Base-by-base conservation (phyloP, 37 sponge, comb jelly and placozoan species). In the Mnemiopsis leidyi region DNA sequence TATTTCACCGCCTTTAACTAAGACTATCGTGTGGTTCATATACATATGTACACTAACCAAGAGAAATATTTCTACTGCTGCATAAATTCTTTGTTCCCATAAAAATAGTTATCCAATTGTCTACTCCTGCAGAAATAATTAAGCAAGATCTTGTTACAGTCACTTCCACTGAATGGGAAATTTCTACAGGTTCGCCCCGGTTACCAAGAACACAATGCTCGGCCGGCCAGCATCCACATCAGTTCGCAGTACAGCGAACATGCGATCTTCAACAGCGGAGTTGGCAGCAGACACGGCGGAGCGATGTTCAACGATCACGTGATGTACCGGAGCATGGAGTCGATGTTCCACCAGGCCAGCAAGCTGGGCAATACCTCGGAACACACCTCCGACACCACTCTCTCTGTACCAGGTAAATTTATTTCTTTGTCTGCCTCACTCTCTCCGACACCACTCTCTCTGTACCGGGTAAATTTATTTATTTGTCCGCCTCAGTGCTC, bases 141-240 rank as follows among this genome's bases (percentile, higher is more conserved):
- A n/a, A n/a, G n/a, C n/a, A n/a, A n/a, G n/a, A n/a, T n/a, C n/a
- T n/a, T n/a, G n/a, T n/a, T n/a, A n/a, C n/a, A n/a, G n/a, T n/a
- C n/a, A n/a, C n/a, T n/a, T n/a, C n/a, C n/a, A n/a, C n/a, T n/a
- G n/a, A n/a, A n/a, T n/a, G n/a, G n/a, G n/a, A n/a, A n/a, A n/a
- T n/a, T n/a, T 48, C 61, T 13, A 5, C 82, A 79, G 82, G 38
- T 79, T 1, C 2, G 82, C 1, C 82, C 82, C 2, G 82, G 82
- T 2, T 79, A 79, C 82, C 82, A 32, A 3, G 82, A 79, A 23
- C 20, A 23, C 33, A 69, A 25, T 69, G 23, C 82, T 2, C 82
- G 82, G 2, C 82, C 82, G 1, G 82, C 82, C 2, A 79, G 82
- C 21, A 79, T 79, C 82, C 82, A 79, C 82, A 79, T 79, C n/a